Evolutionary conservation across 2,113 vertebrate species (phyloP), one percentile per base, ranked within the genome.

Genomic region (Synchiropus splendidus): DNA sequence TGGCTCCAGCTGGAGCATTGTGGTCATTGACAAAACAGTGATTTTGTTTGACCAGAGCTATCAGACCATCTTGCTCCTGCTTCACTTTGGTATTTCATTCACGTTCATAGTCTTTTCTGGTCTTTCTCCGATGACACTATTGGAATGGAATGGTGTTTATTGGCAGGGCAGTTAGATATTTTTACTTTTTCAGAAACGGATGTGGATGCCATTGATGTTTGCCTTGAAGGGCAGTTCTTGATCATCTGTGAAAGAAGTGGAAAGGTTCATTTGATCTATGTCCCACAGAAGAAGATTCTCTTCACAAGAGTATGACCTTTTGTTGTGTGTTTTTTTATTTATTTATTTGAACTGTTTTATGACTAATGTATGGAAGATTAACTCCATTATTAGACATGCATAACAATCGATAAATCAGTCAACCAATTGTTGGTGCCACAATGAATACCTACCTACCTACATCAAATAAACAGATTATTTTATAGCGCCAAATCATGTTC

Each of bases 241-340:
- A 70, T 94, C 31, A 88, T 92, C 1, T 92, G 93, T 12, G 94
- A 98, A 78, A 90, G 88, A 86, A 96, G 84, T 48, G 94, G 95
- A 59, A 90, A 87, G 41, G 62, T 99, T 14, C 89, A 97, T 61
- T 84, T 99, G 18, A 83, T 97, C 53, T 90, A 91, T 36, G 85
- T 97, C 5, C 86, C 89, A 6, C 85, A 88, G 4, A 91, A 92
- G 48, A 89, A 80, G 67, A 95, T 85, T 1, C 71, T 98, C 45
- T 62, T 98, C 39, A 97, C 91, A 1, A 90, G 79, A 56, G 95
- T 97, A 86, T 40, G 63, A 10, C 2, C 39, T 12, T 30, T 39
- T n/a, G 9, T 36, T 1, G 1, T 36, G 2, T 36, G 35, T 13
- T 15, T 13, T 6, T 16, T 2, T 37, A 16, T n/a, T 9, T 10